Base-by-base conservation (phyloP, 2,888 invertebrate genomes). In the Platycheirus albimanus region DNA sequence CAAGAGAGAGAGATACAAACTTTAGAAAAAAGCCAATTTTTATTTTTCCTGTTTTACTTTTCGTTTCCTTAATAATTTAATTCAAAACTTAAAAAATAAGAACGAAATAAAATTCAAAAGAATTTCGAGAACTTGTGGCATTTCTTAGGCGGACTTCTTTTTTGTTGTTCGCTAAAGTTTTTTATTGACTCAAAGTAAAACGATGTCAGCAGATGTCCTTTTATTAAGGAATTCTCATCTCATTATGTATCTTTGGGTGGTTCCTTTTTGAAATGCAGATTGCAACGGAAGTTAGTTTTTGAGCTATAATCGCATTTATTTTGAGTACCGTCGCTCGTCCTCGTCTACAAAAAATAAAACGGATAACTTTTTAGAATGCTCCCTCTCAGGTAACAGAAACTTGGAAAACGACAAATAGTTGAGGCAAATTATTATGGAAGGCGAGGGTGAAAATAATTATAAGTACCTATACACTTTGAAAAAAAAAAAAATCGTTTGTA, bases 221-320 rank as follows among this genome's bases (percentile, higher is more conserved):
- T 61, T 52, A 66, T 52, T 58, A 67, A 33, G 17, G 75, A 19
- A 67, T 75, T 58, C 58, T 51, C 20, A 75, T 75, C 67, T 58
- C 28, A 58, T 67, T 75, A 58, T 51, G 49, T 56, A 47, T 45
- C 69, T 56, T 69, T 56, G 54, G 54, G 15, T 38, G 56, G 8
- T 33, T 56, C 38, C 43, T 17, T 58, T 43, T 13, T 28, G 49
- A 33, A 75, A 33, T 67, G 58, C 67, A 67, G 67, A 75, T 75
- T 58, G 45, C 58, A 58, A 11, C 47, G 38, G 54, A 74, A 56
- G 56, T 47, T 49, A 24, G 47, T 67, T 67, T 43, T 67, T 43
- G 54, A 33, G 17, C 30, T 15, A 7, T 8, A 36, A 67, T n/a
- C 51, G 33, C 36, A 24, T 67, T 63, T 63, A 19, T 43, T 36